Base-by-base conservation (phyloP, 2,888 invertebrate species). In the Epistrophella euchroma region DNA sequence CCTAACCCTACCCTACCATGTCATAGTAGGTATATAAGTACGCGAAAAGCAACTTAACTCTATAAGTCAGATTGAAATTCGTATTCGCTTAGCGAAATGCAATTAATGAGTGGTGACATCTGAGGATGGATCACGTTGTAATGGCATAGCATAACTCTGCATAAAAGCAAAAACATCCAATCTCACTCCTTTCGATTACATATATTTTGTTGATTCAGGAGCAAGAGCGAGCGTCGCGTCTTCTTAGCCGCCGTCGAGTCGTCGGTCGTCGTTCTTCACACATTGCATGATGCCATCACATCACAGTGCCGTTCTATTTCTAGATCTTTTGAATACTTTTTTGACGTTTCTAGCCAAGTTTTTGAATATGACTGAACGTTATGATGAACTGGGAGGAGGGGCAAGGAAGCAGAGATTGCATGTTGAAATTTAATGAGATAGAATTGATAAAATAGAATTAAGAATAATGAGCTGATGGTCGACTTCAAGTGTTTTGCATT, bases 51-150 rank as follows among this genome's bases (percentile, higher is more conserved):
- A 52, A 50, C 45, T 50, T 58, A 52, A 56, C 15, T 58, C 64
- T 58, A 77, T 70, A 52, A 52, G 25, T 52, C 28, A 15, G 28
- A 52, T 52, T 28, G 52, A n/a, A 28, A 28, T 47, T 56, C 55
- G 25, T 1, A 64, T 64, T 74, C 74, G 71, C 71, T 7, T 74
- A 78, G 78, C 71, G 75, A 58, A 83, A 79, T 85, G 87, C 87
- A 87, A 85, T 88, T 88, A 88, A 88, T 88, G 88, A 88, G 88
- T 78, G 88, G 79, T 86, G 88, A 88, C 88, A 88, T 86, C 80
- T 88, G 79, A 81, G 82, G 74, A 86, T 86, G 86, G 86, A 86
- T 86, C 81, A 77, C 70, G 55, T 40, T 80, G 76, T 72, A 76
- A 76, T 70, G 58, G 60, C 73, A 74, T 47, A 55, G 60, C 73